Conservation (phyloP, 2,113 vertebrate genomes). For the Conger conger region DNA sequence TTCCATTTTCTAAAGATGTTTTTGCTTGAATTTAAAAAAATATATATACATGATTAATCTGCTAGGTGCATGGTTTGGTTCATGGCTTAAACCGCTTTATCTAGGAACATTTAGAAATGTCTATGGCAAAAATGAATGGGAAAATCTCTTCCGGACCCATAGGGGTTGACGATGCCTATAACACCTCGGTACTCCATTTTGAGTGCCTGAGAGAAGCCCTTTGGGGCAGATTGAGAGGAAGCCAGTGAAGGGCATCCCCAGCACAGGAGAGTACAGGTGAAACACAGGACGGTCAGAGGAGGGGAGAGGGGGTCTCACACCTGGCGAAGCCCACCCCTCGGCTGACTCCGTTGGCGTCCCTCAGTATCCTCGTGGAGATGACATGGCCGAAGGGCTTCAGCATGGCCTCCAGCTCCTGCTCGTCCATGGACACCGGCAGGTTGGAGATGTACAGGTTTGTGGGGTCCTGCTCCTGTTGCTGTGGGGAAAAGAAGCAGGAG, state of each 20-base stretch:
- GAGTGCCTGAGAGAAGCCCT: no score
- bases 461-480: constrained; percentile 98
- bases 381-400: constrained; percentile 95
- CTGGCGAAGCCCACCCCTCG: constrained; percentile 96
- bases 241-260: neutral
- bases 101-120: no score
- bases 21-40: no score
- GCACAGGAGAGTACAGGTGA: neutral
- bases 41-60: no score
- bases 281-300: neutral
- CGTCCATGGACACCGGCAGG: constrained; percentile 94
- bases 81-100: no score
- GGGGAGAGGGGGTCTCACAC: constrained; percentile 60
- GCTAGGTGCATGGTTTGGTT: no score
- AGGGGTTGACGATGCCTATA: no score
- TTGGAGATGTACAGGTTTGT: constrained; percentile 98
- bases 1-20: no score
- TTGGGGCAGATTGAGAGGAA: neutral
- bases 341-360: constrained; percentile 94
- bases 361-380: constrained; percentile 95
- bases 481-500: constrained; percentile 24
- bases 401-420: constrained; percentile 97
- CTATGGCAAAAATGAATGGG: no score
- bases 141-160: no score
- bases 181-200: no score